phyloP scores from a whole-genome alignment of 2,797 vertebrate species.

The Neomorphus geoffroyi region DNA sequence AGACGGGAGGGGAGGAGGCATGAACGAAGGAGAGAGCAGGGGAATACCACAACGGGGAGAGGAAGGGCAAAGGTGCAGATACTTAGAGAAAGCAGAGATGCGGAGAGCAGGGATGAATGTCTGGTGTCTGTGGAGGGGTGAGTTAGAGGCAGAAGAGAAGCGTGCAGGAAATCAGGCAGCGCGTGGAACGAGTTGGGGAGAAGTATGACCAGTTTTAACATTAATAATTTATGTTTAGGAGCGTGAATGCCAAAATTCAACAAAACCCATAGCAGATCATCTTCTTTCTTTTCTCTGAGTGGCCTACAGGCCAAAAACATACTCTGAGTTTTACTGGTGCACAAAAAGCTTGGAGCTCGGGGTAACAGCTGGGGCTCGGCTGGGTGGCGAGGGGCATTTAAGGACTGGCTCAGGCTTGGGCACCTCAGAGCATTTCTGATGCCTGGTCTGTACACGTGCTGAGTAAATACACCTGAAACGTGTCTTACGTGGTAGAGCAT shows the following conservation, averaged over 20 bases:
- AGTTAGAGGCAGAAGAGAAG: not conserved
- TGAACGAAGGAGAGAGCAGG: not conserved
- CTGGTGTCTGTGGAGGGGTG: not conserved
- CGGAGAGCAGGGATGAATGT: not conserved
- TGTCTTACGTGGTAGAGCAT: not conserved
- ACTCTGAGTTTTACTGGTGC: not conserved
- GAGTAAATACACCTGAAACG: not conserved
- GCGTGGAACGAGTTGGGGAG: not conserved
- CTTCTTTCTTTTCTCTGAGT: not conserved
- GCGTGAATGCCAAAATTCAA: not conserved
- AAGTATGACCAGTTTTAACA: not conserved
- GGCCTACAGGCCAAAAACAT: not conserved
- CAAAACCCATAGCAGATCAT: not conserved
- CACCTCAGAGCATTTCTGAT: not conserved
- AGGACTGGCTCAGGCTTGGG: not conserved
- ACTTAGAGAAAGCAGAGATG: not conserved
- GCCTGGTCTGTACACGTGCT: not conserved
- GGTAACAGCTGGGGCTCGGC: not conserved
- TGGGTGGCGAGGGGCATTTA: not conserved
- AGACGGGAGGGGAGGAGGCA: not conserved
- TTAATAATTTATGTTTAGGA: not conserved
- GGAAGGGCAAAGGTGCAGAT: not conserved
- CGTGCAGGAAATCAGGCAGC: not conserved
- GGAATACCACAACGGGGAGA: not conserved
- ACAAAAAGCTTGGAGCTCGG: not conserved